Evolutionary conservation across 2,888 invertebrate genomes (phyloP).

Genomic region (Drosophila paramelanica): DNA sequence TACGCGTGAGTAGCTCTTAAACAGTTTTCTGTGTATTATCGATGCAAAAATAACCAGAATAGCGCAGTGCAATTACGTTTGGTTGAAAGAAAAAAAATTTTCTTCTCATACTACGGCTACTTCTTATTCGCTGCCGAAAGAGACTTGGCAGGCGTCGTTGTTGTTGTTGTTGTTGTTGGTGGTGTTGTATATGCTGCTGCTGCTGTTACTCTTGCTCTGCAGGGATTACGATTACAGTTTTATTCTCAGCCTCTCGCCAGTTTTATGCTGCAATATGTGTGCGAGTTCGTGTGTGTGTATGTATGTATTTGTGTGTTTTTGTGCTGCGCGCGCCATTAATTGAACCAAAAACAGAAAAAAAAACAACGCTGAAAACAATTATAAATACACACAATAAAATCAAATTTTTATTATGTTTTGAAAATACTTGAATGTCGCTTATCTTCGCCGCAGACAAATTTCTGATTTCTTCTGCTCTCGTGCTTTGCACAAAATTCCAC

Average conservation of each 20-base stretch:
- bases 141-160: conserved; percentile 53
- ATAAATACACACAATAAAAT: conserved; percentile 77
- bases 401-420: conserved; percentile 76
- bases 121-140: conserved; percentile 63
- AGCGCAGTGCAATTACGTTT: conserved; percentile 69
- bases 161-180: conserved; percentile 32
- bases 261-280: conserved; percentile 70
- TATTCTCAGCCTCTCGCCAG: conserved; percentile 65
- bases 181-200: conserved; percentile 50
- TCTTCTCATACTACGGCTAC: conserved; percentile 61
- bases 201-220: conserved; percentile 56
- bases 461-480: conserved; percentile 40
- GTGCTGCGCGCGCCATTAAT: conserved; percentile 75
- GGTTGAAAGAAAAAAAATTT: conserved; percentile 61
- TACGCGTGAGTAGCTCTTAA: conserved; percentile 68
- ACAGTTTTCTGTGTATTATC: conserved; percentile 51
- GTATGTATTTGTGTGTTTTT: conserved; percentile 38
- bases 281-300: conserved; percentile 38
- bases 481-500: conserved; percentile 55
- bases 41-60: conserved; percentile 34
- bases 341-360: conserved; percentile 48
- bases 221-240: conserved; percentile 72
- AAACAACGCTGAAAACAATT: conserved; percentile 62
- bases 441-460: conserved; percentile 38
- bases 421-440: conserved; percentile 75